Percentiles rank a stretch among this genome's conserved stretches.
These are phyloP conservation scores for Disparrhopalites patrizii DNA, from an alignment of 2,888 invertebrate genomes.

Conservation along the genomic window DNA sequence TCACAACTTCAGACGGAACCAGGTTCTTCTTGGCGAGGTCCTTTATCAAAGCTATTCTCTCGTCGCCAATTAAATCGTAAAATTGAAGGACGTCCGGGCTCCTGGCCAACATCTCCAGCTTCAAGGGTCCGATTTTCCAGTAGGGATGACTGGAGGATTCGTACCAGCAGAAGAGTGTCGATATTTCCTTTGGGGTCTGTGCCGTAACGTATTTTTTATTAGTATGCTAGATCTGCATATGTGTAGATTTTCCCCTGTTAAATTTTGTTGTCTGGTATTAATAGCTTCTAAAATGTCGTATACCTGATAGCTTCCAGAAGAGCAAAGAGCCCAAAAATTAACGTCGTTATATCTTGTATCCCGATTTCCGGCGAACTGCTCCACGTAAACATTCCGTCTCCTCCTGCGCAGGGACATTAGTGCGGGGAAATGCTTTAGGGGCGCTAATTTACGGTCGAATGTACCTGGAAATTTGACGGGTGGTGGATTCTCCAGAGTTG, in stretches of 20 bases:
- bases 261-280: no score
- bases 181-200: conserved; percentile 21
- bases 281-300: no score
- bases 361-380: not conserved
- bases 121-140: conserved; percentile 35
- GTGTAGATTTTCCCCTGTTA: no score
- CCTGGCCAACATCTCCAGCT: conserved; percentile 31
- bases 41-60: not conserved
- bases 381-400: not conserved
- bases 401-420: not conserved
- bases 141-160: conserved; percentile 29
- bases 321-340: conserved; percentile 9
- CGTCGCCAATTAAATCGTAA: conserved; percentile 22
- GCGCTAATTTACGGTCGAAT: not conserved
- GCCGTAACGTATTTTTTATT: no score
- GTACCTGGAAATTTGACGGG: not conserved
- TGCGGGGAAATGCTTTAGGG: not conserved
- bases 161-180: conserved; percentile 33
- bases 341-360: not conserved
- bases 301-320: not conserved
- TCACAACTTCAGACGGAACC: not conserved
- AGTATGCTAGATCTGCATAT: not conserved
- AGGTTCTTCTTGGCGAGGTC: not conserved
- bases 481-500: not conserved
- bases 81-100: conserved; percentile 33